Percentiles rank a stretch among this genome's conserved stretches.
These are phyloP conservation scores for Limnephilus lunatus DNA, from an alignment of 2,888 invertebrate species.

Conservation along the genomic window DNA sequence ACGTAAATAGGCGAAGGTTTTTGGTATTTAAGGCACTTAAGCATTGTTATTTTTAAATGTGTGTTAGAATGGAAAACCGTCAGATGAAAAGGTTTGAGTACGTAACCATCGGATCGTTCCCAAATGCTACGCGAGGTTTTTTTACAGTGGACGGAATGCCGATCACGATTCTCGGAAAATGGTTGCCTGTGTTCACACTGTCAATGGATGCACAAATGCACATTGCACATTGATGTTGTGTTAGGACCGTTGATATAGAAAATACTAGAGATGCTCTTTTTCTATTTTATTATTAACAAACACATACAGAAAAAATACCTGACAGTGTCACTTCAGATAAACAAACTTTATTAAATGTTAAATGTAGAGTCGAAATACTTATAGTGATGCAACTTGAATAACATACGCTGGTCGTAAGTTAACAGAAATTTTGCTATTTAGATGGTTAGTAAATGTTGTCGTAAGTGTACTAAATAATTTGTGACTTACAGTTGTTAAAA, in stretches of 20 bases:
- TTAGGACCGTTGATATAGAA: neutral
- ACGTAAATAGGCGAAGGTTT: neutral
- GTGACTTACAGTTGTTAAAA: too few relatives aligned
- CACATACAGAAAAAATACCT: too few relatives aligned
- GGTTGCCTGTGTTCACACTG: constrained; percentile 33
- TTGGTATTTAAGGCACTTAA: neutral
- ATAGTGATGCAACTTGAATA: too few relatives aligned
- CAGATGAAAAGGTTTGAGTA: neutral
- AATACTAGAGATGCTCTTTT: neutral
- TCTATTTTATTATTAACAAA: too few relatives aligned
- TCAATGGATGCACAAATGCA: constrained; percentile 24
- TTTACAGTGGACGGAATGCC: constrained; percentile 31
- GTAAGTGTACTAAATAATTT: too few relatives aligned
- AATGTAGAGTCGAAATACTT: too few relatives aligned
- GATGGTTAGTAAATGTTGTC: too few relatives aligned
- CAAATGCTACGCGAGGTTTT: constrained; percentile 12
- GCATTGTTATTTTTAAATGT: neutral
- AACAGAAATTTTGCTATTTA: too few relatives aligned
- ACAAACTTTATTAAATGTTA: too few relatives aligned
- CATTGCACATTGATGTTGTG: neutral
- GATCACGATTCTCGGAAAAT: constrained; percentile 38
- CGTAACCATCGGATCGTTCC: neutral
- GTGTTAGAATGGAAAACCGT: neutral
- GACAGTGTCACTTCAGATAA: too few relatives aligned
- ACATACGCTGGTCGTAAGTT: too few relatives aligned